Conservation (phyloP, 1,140 invertebrate species). For the Hycleus cichorii region DNA sequence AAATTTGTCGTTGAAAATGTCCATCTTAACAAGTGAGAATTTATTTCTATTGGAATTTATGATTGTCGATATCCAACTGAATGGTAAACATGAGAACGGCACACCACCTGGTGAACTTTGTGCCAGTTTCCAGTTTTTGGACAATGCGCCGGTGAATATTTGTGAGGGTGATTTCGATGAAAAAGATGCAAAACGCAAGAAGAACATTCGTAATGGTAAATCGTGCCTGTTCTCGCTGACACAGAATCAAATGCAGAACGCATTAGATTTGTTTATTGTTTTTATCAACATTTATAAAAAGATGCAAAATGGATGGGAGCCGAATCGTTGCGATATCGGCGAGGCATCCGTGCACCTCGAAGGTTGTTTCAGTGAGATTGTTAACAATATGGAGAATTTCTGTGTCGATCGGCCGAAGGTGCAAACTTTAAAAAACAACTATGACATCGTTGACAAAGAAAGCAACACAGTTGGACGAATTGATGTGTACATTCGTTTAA, state of each 20-base stretch:
- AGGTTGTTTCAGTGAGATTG: constrained; percentile 35
- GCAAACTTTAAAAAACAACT: constrained; percentile 51
- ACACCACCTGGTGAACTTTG: constrained; percentile 36
- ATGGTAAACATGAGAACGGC: constrained; percentile 23
- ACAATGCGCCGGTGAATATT: constrained; percentile 46
- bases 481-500: constrained; percentile 50
- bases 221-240: constrained; percentile 48
- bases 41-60: constrained; percentile 50
- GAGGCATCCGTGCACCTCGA: constrained; percentile 31
- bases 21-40: constrained; percentile 45
- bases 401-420: constrained; percentile 12
- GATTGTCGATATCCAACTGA: constrained; percentile 46
- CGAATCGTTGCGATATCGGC: constrained; percentile 35
- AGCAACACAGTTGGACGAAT: constrained; percentile 45
- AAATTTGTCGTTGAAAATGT: constrained; percentile 27
- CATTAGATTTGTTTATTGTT: constrained; percentile 41
- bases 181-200: constrained; percentile 13
- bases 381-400: constrained; percentile 21
- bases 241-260: constrained; percentile 29
- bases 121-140: constrained; percentile 46
- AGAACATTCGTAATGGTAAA: constrained; percentile 46
- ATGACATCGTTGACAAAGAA: constrained; percentile 43
- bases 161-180: constrained; percentile 46
- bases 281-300: constrained; percentile 38
- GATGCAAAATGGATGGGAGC: constrained; percentile 28